Evolutionary conservation across 2,888 invertebrate species (phyloP).

Genomic region (Incurvaria masculella): DNA sequence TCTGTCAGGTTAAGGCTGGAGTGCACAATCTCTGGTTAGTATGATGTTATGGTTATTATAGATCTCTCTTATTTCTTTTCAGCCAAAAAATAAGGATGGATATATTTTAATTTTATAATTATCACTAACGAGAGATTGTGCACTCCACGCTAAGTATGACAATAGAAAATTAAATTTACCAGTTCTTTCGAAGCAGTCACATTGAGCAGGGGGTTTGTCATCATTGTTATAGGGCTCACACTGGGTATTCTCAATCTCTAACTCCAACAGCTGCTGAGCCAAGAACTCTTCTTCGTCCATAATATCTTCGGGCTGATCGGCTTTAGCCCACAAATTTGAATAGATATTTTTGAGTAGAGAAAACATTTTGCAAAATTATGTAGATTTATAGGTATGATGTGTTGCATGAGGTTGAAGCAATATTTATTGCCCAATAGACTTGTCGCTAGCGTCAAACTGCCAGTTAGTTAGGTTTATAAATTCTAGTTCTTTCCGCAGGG

Average conservation of each 20-base stretch:
- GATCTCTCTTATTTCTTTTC: too few relatives aligned
- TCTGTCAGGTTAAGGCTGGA: too few relatives aligned
- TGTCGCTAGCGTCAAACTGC: slow-evolving; percentile 72
- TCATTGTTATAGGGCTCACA: slow-evolving; percentile 11
- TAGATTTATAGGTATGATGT: too few relatives aligned
- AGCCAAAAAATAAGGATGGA: too few relatives aligned
- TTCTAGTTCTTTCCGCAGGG: slow-evolving; percentile 70
- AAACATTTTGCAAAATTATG: slow-evolving; percentile 36
- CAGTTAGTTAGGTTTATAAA: slow-evolving; percentile 77
- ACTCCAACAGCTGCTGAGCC: slow-evolving; percentile 35
- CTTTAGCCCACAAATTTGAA: slow-evolving; percentile 29
- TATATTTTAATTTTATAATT: background rate
- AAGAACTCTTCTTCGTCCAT: slow-evolving; percentile 34
- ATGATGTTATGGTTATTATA: too few relatives aligned
- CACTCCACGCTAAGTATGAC: too few relatives aligned
- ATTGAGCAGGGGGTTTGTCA: slow-evolving; percentile 6
- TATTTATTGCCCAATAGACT: slow-evolving; percentile 58
- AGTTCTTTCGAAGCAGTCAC: slow-evolving; percentile 35
- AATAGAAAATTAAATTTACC: slow-evolving; percentile 21
- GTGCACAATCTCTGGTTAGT: too few relatives aligned
- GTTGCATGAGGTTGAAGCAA: background rate
- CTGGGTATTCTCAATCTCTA: slow-evolving; percentile 29
- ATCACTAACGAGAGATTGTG: too few relatives aligned
- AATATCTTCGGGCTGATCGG: slow-evolving; percentile 20
- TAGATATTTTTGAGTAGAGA: slow-evolving; percentile 39